Evolutionary conservation across 2,797 vertebrate genomes (phyloP), one percentile per base, ranked within the genome.

Genomic region (Micrastur ruficollis): DNA sequence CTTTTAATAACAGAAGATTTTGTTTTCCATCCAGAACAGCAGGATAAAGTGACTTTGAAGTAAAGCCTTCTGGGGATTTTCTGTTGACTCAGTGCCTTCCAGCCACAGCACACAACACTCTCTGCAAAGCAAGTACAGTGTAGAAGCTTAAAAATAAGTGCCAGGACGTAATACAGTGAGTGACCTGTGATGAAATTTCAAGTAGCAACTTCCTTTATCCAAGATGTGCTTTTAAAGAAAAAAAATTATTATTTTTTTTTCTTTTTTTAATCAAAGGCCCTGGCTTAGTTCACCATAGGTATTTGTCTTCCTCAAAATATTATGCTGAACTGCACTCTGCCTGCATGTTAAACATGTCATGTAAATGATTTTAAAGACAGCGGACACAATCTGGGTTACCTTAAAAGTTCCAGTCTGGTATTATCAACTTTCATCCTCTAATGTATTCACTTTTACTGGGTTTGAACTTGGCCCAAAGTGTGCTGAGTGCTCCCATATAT

Each of bases 1-100:
- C 34, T 76, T 90, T 92, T 65, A 86, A 72, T 49, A 89, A 70
- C 4, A 73, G 49, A 85, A 70, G 27, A 44, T 32, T 53, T 40
- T 68, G 32, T 5, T 29, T 88, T 88, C 27, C 59, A 15, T 27
- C 49, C 42, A 71, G n/a, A 88, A 55, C 31, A 93, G 55, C 55
- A 68, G 58, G 58, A 82, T 40, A 62, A 95, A 94, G 36, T 2
- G 1, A 61, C 74, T 84, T 52, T 74, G 59, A 93, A 79, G 44
- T 70, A 85, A 84, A 94, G 42, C 61, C 75, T 90, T 68, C 40
- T 67, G 56, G 36, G 75, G 58, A 40, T 75, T 78, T 86, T 79
- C 58, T 92, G 75, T 90, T 96, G 86, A 86, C 40, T 89, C 76
- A 47, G 31, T 89, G 59, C 63, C 86, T 90, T 88, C 53, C 83